Base-by-base conservation (phyloP, 2,888 invertebrate species). In the Folsomia candida region DNA sequence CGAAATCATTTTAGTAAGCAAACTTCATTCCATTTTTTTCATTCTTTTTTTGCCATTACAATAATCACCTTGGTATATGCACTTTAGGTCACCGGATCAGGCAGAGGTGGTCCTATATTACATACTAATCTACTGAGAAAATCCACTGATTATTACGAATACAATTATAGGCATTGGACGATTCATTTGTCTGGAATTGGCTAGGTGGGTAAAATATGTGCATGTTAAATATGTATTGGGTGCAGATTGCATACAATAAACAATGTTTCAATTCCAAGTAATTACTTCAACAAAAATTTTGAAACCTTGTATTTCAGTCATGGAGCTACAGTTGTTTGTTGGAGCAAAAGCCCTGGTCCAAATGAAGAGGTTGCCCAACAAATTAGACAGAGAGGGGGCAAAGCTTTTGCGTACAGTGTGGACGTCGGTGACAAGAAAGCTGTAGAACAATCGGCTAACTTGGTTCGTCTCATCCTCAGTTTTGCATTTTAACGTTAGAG, bases 41-140 rank as follows among this genome's bases (percentile, higher is more conserved):
- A 28, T 47, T 69, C 18, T 47, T 57, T 6, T 54, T 67, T 67
- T 67, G 28, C 0, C 14, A 22, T 51, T 24, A n/a, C n/a, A n/a
- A n/a, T n/a, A n/a, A n/a, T n/a, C n/a, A n/a, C n/a, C n/a, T n/a
- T n/a, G n/a, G n/a, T n/a, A n/a, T n/a, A n/a, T n/a, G n/a, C n/a
- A 73, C 58, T 68, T n/a, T 80, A 88, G 88, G 85, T 91, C 11
- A 87, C 91, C 67, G 91, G 91, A 18, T 87, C 90, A 51, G 90
- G 90, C 58, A 84, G 88, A 79, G 90, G 62, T 62, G 37, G 37
- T 14, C 26, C n/a, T n/a, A n/a, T n/a, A n/a, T n/a, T n/a, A n/a
- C n/a, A n/a, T n/a, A n/a, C n/a, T n/a, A n/a, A n/a, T 22, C 24
- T 25, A 25, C 22, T 20, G 47, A 47, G 11, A 11, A 47, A 14